phyloP scores from a whole-genome alignment of 2,888 invertebrate species.

The Pristionchus exspectatus region DNA sequence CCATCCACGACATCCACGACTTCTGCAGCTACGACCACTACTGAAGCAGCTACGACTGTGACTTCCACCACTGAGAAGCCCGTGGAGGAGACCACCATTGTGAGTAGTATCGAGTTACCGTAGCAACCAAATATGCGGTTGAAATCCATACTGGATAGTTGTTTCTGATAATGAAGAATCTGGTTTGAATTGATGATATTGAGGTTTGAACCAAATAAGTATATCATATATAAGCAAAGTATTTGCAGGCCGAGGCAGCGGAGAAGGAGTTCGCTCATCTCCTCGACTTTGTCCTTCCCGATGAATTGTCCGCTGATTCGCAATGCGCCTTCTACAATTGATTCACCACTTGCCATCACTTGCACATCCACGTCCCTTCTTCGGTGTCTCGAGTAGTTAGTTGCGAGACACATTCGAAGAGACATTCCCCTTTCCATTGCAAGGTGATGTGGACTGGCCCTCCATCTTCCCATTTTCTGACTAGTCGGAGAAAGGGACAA shows the following conservation, averaged over 20 bases:
- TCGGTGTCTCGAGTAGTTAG: not conserved
- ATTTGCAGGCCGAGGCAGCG: constrained; percentile 60
- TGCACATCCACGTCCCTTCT: constrained; percentile 4
- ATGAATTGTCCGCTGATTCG: constrained; percentile 65
- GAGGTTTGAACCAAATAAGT: not conserved
- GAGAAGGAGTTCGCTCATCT: constrained; percentile 68
- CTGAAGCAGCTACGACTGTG: constrained; percentile 1
- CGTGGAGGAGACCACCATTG: constrained; percentile 52
- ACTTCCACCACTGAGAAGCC: constrained; percentile 54
- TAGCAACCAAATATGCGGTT: not conserved
- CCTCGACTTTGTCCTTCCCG: constrained; percentile 67
- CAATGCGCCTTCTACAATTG: constrained; percentile 65
- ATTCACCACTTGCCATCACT: constrained; percentile 47
- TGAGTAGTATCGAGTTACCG: not conserved
- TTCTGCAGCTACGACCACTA: constrained; percentile 3
- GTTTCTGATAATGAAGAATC: too few relatives aligned
- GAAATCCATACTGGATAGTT: too few relatives aligned
- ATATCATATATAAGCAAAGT: not conserved
- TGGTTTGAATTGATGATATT: not conserved
- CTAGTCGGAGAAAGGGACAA: constrained; percentile 40
- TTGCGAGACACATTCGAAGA: not conserved
- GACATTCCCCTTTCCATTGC: constrained; percentile 14
- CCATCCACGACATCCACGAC: constrained; percentile 41
- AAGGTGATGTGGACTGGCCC: constrained; percentile 54
- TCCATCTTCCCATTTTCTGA: constrained; percentile 26